A percentile compares a stretch with the other conserved stretches of the same genome.
phyloP scores from a whole-genome alignment of 2,888 invertebrate genomes.

The Plebejus anna region DNA sequence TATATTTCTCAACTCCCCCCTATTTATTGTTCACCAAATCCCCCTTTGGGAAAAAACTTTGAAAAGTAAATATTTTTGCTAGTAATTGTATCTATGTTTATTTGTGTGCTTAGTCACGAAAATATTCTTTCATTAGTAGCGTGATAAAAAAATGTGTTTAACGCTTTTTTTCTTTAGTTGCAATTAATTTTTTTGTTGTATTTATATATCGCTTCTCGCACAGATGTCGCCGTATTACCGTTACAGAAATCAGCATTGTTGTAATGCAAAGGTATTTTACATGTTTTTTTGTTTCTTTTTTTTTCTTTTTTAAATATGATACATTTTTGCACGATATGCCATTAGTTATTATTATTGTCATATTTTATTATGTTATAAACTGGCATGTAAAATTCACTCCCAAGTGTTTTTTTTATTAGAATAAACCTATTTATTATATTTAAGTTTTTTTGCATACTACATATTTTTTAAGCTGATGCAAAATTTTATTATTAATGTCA shows the following conservation, averaged over 20 bases:
- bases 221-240: constrained; percentile 75
- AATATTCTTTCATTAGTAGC: not conserved
- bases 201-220: constrained; percentile 48
- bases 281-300: constrained; percentile 39
- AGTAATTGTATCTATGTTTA: not conserved
- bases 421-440: too few relatives aligned
- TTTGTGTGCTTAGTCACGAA: not conserved
- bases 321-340: constrained; percentile 19
- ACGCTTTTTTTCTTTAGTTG: constrained; percentile 32
- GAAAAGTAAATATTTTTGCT: not conserved
- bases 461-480: too few relatives aligned
- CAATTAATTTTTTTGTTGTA: constrained; percentile 36
- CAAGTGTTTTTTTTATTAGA: not conserved
- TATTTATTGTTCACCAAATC: not conserved
- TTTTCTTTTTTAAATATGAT: constrained; percentile 33
- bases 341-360: not conserved
- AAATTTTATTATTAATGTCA: too few relatives aligned
- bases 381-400: constrained; percentile 4
- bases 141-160: constrained; percentile 19
- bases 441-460: too few relatives aligned
- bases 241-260: constrained; percentile 73
- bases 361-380: constrained; percentile 7
- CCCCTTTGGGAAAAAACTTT: not conserved
- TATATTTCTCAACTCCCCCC: not conserved
- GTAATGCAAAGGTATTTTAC: constrained; percentile 68